These are phyloP conservation scores for Isaurus tuberculatus DNA, from an alignment of 92 coral and sea anemone species.

Conservation along the genomic window DNA sequence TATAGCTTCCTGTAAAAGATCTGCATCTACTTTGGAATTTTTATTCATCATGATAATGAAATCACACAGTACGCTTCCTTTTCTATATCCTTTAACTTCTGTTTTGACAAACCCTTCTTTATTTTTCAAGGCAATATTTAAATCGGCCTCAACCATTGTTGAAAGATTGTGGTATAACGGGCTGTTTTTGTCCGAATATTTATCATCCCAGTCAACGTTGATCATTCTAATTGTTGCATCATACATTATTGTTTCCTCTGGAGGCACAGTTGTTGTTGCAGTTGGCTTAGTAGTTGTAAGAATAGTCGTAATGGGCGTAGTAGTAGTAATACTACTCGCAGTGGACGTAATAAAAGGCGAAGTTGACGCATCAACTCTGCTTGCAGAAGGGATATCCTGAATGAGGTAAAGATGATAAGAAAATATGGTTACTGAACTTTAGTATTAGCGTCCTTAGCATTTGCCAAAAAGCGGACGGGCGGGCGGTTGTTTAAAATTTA, in stretches of 20 bases:
- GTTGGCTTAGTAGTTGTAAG: neutral
- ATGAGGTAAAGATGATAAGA: no score
- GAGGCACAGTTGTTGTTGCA: neutral
- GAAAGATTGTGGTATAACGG: constrained; percentile 26
- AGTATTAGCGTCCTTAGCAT: no score
- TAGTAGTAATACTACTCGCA: no score
- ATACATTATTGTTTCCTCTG: neutral
- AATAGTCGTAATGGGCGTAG: no score
- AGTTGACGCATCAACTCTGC: no score
- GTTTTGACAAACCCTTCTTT: constrained; percentile 39
- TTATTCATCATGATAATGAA: constrained; percentile 47
- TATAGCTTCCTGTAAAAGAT: neutral
- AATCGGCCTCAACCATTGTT: neutral
- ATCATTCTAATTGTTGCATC: constrained; percentile 32
- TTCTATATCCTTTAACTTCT: constrained; percentile 25
- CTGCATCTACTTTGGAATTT: constrained; percentile 5
- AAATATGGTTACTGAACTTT: no score
- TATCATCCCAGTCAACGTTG: constrained; percentile 12
- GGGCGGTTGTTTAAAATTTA: no score
- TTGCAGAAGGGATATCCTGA: no score
- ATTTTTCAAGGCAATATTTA: neutral
- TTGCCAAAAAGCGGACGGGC: no score
- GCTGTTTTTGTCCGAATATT: constrained; percentile 36
- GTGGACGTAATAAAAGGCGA: no score
- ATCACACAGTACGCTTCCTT: constrained; percentile 66